These are phyloP conservation scores for Tachypleus tridentatus DNA, from an alignment of 1,140 invertebrate species.

Conservation along the genomic window DNA sequence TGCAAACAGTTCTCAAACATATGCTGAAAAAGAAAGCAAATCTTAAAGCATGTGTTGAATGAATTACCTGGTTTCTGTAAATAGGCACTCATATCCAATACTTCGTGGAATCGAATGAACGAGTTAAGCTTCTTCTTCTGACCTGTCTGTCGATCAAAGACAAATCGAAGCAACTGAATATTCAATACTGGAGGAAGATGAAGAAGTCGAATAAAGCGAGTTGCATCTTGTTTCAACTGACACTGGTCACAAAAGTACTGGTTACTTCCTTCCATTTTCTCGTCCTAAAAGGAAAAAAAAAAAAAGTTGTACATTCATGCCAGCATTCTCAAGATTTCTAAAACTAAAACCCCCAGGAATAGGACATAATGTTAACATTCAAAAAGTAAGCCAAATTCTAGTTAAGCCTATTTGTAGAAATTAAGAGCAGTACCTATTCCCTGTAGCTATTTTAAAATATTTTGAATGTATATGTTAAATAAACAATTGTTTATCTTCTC, in stretches of 20 bases:
- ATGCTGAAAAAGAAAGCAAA: too few species aligned
- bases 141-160: slow-evolving; percentile 51
- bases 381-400: neutral
- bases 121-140: slow-evolving; percentile 56
- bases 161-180: slow-evolving; percentile 51
- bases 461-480: too few species aligned
- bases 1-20: too few species aligned
- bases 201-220: slow-evolving; percentile 44
- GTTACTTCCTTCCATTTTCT: slow-evolving; percentile 51
- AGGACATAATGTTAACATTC: neutral
- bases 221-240: slow-evolving; percentile 49
- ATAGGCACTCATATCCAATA: slow-evolving; percentile 47
- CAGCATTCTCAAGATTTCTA: slow-evolving; percentile 4
- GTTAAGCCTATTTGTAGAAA: too few species aligned
- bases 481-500: too few species aligned
- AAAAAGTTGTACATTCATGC: neutral
- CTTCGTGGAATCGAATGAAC: slow-evolving; percentile 51
- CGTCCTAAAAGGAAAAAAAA: slow-evolving; percentile 33
- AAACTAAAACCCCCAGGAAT: neutral
- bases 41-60: neutral
- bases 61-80: slow-evolving; percentile 11
- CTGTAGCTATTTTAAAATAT: too few species aligned
- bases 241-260: slow-evolving; percentile 51
- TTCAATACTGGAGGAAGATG: slow-evolving; percentile 55
- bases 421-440: too few species aligned